phyloP scores from a whole-genome alignment of 2,113 vertebrate genomes.

The Candoia aspera region DNA sequence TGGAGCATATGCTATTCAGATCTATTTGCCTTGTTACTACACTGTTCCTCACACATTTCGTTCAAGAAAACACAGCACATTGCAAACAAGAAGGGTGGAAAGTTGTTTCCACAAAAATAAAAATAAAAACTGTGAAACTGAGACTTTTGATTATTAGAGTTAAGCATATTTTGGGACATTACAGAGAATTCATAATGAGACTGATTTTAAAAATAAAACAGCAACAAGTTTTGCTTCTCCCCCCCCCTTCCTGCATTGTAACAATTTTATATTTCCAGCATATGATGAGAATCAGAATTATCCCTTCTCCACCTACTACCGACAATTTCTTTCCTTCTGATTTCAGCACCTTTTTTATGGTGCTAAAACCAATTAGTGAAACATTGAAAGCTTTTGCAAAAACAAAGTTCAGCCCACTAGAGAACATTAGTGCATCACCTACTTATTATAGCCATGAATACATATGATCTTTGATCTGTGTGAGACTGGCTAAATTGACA shows the following conservation, averaged over 20 bases:
- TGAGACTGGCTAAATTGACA: constrained; percentile 60
- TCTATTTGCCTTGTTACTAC: constrained; percentile 66
- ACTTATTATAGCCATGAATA: constrained; percentile 58
- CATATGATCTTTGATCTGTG: constrained; percentile 61
- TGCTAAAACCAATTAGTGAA: constrained; percentile 75
- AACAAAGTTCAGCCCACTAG: constrained; percentile 67
- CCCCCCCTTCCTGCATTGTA: constrained; percentile 58
- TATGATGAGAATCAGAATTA: constrained; percentile 75
- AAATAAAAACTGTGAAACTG: constrained; percentile 64
- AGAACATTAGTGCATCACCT: constrained; percentile 55
- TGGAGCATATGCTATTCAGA: constrained; percentile 48
- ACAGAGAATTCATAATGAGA: constrained; percentile 51
- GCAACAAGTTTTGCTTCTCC: constrained; percentile 57
- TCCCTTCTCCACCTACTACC: constrained; percentile 68
- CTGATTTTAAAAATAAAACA: constrained; percentile 68
- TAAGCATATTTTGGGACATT: constrained; percentile 62
- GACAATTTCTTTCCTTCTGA: constrained; percentile 68
- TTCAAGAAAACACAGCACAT: constrained; percentile 54
- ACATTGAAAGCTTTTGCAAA: constrained; percentile 68
- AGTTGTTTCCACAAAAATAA: constrained; percentile 62
- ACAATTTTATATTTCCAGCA: constrained; percentile 71
- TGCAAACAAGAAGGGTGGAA: constrained; percentile 48
- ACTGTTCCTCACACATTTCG: constrained; percentile 59
- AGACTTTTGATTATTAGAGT: constrained; percentile 59
- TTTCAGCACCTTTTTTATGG: constrained; percentile 71